Base-by-base conservation (phyloP, 2,888 invertebrate species). In the Augochlorella aurata region DNA sequence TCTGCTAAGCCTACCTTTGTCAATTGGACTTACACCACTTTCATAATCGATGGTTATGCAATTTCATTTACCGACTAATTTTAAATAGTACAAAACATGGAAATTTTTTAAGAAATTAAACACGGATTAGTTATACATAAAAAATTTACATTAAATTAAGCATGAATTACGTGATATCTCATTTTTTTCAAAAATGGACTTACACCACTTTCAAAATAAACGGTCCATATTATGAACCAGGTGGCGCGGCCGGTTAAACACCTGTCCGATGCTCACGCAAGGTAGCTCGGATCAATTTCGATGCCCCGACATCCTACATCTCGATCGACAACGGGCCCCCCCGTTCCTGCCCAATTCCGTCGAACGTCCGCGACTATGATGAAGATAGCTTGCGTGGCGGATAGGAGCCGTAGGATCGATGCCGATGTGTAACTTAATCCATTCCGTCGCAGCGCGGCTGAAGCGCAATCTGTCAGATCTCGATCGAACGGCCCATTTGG, bases 401-500 rank as follows among this genome's bases (percentile, higher is more conserved):
- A 38, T 38, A 38, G 63, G 10, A 63, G 38, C 18, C 38, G 63
- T 24, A 70, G 72, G 78, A 83, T 82, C 83, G 72, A 69, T 50
- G 69, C 68, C 50, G 47, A 58, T 61, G 66, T 72, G 83, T 82
- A 83, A 83, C 83, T 78, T 82, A 82, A 79, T 83, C 83, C 75
- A 69, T 79, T 82, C 78, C 63, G 79, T 77, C 71, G 74, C 77
- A 52, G 58, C 61, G 65, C 74, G 61, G 61, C 58, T 77, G 84
- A 82, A 79, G 79, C 74, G 83, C 79, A 84, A 84, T 84, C 84
- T 84, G 84, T 83, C 84, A 52, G 72, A 73, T 76, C 74, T 61
- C 74, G 79, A 79, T 72, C 83, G 71, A 54, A 69, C 79, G 77
- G 74, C 74, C 77, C 69, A 74, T 83, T 79, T 72, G 84, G 77